Evolutionary conservation across 1,140 invertebrate species (phyloP), one percentile per base, ranked within the genome.

Genomic region (Cataglyphis hispanica): DNA sequence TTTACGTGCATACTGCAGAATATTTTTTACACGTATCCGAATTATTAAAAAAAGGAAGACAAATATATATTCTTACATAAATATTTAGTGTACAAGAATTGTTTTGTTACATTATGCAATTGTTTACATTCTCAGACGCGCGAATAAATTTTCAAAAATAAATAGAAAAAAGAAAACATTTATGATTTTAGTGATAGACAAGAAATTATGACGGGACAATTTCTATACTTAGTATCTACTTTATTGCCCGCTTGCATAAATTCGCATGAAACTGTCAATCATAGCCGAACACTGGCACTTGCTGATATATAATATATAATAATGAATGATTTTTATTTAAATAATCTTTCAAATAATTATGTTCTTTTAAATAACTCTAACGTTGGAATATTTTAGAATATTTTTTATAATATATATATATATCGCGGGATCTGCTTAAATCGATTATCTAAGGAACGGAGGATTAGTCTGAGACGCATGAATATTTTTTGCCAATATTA

Each of bases 191-290:
- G 16, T 22, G 46, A 67, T 46, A 46, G 37, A 43, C 40, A 22
- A 43, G 34, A 6, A 77, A 2, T 56, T 58, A 77, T 50, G 74
- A 56, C 25, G 25, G 11, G 34, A 64, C 46, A 40, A 25, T 85
- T 40, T 27, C 72, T 67, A 76, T 66, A 85, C 50, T 77, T 84
- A 64, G 61, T 61, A 64, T 64, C 43, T 46, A 50, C 27, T 75
- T 89, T 85, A 86, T 61, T 64, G 70, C 87, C 61, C 40, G 58
- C 76, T 80, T 78, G 81, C 83, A 84, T 61, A 87, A 89, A 86
- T 86, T 78, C 60, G 70, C 80, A 76, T 61, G 84, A 78, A 74
- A 50, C 58, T 81, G 56, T 85, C 86, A 46, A 61, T 81, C 34
- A 80, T 27, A 66, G 64, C 67, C 40, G 34, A 50, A 56, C 60